Percentiles rank a stretch among this genome's conserved stretches.
These are phyloP conservation scores for Sesia bembeciformis DNA, from an alignment of 2,888 invertebrate genomes.

Conservation along the genomic window DNA sequence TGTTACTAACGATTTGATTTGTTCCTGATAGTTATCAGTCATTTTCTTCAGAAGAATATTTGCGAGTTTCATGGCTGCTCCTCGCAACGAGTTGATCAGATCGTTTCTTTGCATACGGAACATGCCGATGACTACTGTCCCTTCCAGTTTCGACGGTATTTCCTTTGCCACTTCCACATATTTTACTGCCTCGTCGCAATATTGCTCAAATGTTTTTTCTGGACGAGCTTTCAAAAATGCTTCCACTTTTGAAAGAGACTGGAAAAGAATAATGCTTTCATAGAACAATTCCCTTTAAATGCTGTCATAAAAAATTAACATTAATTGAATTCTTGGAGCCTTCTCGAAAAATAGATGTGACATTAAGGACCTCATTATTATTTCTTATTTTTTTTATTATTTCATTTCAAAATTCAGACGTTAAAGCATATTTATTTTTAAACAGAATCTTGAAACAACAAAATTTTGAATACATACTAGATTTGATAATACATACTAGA, in stretches of 20 bases:
- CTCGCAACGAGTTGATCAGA: conserved; percentile 81
- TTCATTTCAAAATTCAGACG: no score
- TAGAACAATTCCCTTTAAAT: not conserved
- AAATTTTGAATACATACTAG: no score
- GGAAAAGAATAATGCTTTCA: conserved; percentile 7
- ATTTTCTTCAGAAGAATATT: conserved; percentile 82
- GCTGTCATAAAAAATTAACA: not conserved
- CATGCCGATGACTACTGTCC: conserved; percentile 85
- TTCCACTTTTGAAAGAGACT: conserved; percentile 78
- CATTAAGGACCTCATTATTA: no score
- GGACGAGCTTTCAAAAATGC: conserved; percentile 79
- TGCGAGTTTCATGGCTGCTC: conserved; percentile 79
- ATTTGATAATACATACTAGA: no score
- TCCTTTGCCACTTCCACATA: conserved; percentile 77
- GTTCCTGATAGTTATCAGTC: conserved; percentile 85
- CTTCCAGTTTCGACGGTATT: conserved; percentile 75
- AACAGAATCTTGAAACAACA: no score
- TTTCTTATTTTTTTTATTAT: no score
- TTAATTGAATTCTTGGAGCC: no score
- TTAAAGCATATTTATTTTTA: no score
- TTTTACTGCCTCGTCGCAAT: conserved; percentile 72
- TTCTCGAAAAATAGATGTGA: no score
- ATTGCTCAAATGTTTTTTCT: conserved; percentile 77
- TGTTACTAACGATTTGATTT: conserved; percentile 80
- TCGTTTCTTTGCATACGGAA: conserved; percentile 89